Evolutionary conservation across 1,140 invertebrate genomes (phyloP).

Genomic region (Palaemon carinicauda): DNA sequence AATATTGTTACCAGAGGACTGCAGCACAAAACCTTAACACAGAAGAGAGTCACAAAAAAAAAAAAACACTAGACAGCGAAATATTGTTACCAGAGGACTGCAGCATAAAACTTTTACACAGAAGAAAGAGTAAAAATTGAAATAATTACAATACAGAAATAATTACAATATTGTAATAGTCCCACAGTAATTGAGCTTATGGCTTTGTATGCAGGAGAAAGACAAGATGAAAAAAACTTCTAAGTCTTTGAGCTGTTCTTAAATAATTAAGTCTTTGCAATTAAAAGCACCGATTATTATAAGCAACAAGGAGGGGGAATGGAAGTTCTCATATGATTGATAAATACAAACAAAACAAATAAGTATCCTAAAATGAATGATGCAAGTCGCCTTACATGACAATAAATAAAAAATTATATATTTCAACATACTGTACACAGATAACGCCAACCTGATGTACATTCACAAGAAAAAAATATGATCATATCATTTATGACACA

Average conservation of each 20-base stretch:
- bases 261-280: constrained; percentile 12
- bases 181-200: background rate
- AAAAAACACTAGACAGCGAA: too few relatives aligned
- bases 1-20: too few relatives aligned
- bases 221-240: background rate
- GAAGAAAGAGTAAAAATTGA: background rate
- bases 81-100: too few relatives aligned
- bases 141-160: too few relatives aligned
- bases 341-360: too few relatives aligned
- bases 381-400: too few relatives aligned
- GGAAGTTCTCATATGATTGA: too few relatives aligned
- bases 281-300: background rate
- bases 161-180: background rate
- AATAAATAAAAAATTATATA: background rate
- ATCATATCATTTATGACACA: background rate
- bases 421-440: background rate
- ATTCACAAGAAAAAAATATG: background rate
- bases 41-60: too few relatives aligned
- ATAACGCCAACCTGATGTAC: constrained; percentile 19
- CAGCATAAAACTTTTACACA: too few relatives aligned
- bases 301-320: background rate
- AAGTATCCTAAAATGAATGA: too few relatives aligned
- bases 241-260: background rate
- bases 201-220: background rate
- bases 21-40: too few relatives aligned